Base-by-base conservation (phyloP, 2,113 vertebrate genomes). In the Sander vitreus region DNA sequence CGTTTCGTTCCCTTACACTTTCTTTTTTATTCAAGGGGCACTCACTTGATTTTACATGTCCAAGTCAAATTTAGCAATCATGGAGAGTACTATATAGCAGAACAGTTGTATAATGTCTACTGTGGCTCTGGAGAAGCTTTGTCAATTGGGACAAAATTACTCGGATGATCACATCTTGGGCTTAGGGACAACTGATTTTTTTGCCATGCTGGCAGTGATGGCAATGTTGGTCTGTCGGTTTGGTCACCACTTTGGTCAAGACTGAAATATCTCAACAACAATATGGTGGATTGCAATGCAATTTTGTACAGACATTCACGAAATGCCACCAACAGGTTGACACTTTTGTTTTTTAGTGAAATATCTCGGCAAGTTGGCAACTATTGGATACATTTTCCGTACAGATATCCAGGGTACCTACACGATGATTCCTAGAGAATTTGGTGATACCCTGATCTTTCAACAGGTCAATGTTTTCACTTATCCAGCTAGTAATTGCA, bases 111-210 rank as follows among this genome's bases (percentile, higher is more conserved):
- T 58, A 33, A 47, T 59, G 27, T 39, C 23, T n/a, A 5, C 39
- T 25, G 9, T 63, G 66, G 18, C 50, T 64, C 36, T 50, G 19
- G 10, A 18, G 36, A 65, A 57, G 11, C 51, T 36, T 65, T 19
- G 19, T 58, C 5, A 48, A 45, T 18, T 48, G 3, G 8, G n/a
- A 60, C 43, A 50, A n/a, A 73, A 50, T 51, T n/a, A 16, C 27
- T 50, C 0, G 0, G 23, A 1, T 9, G 2, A 33, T 23, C 5
- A 0, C 15, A 16, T 30, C 4, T 13, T 18, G 2, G 33, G 9
- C 51, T 47, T 55, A 3, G 9, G 15, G 14, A 57, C n/a, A 12
- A 12, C n/a, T 45, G 5, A 55, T 11, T 23, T 11, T 33, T 53
- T 68, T 19, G 27, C 30, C 15, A 60, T 51, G 27, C 51, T 23